phyloP scores from a whole-genome alignment of 2,888 invertebrate genomes.

The Erebia aethiops region DNA sequence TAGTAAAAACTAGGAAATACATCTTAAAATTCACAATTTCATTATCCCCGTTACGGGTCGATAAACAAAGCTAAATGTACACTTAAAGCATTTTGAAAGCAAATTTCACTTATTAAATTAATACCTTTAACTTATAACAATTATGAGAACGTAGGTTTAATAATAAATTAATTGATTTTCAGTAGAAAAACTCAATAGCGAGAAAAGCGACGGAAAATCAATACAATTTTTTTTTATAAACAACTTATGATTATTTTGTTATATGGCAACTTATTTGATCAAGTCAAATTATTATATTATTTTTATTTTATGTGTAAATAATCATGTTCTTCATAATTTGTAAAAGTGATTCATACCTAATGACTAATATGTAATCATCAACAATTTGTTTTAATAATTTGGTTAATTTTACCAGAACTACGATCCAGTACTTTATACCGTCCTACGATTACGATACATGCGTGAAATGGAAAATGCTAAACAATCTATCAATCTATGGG shows the following conservation, averaged over 20 bases:
- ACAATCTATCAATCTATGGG: too few relatives aligned
- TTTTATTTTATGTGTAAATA: too few relatives aligned
- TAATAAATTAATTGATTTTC: conserved; percentile 45
- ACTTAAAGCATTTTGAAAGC: conserved; percentile 25
- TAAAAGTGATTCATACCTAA: too few relatives aligned
- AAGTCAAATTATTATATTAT: too few relatives aligned
- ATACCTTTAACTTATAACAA: conserved; percentile 35
- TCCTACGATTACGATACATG: too few relatives aligned
- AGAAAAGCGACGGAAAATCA: conserved; percentile 66
- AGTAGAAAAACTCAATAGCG: conserved; percentile 42
- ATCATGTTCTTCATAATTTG: too few relatives aligned
- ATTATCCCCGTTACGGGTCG: conserved; percentile 49
- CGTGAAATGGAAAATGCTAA: too few relatives aligned
- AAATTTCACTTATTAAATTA: conserved; percentile 9
- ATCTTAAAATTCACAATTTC: conserved; percentile 28
- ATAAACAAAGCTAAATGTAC: conserved; percentile 44
- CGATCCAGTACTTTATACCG: too few relatives aligned
- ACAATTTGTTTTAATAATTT: too few relatives aligned
- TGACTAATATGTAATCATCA: too few relatives aligned
- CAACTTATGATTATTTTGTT: conserved; percentile 46
- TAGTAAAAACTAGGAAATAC: conserved; percentile 49
- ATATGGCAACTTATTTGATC: conserved; percentile 33
- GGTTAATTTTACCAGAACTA: too few relatives aligned
- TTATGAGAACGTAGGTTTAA: conserved; percentile 34
- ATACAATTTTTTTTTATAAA: conserved; percentile 75